Percentiles rank a stretch among this genome's conserved stretches.
Evolutionary conservation across 1,140 invertebrate genomes (phyloP).

Genomic region (Magallana angulata): DNA sequence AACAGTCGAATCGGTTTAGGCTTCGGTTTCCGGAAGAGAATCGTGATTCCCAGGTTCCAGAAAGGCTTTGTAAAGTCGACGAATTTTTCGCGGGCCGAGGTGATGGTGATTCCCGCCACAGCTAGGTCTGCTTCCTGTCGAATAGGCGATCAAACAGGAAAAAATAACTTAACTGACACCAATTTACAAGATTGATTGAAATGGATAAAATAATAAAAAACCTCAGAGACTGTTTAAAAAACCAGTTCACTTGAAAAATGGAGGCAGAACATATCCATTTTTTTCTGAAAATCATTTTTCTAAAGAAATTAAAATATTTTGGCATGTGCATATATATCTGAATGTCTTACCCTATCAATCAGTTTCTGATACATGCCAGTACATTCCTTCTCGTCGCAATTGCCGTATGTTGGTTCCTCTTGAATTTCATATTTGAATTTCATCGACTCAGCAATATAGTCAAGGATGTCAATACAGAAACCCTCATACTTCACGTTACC

Average conservation of each 20-base stretch:
- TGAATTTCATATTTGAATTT: constrained; percentile 26
- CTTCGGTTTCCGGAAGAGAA: constrained; percentile 91
- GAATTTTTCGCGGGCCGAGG: constrained; percentile 74
- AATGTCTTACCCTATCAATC: background rate
- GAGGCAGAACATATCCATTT: too few species aligned
- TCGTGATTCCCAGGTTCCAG: constrained; percentile 85
- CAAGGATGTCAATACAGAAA: constrained; percentile 23
- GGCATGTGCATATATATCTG: too few species aligned
- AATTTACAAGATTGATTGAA: too few species aligned
- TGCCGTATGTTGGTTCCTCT: background rate
- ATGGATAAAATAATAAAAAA: too few species aligned
- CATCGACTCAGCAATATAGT: background rate
- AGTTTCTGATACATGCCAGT: constrained; percentile 22
- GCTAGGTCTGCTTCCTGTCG: constrained; percentile 76
- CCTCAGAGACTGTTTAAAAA: too few species aligned
- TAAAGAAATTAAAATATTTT: too few species aligned
- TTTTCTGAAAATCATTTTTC: too few species aligned
- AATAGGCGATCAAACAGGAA: background rate
- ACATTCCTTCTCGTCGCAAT: background rate
- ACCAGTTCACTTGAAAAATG: too few species aligned
- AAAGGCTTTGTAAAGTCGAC: constrained; percentile 80
- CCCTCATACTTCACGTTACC: constrained; percentile 6
- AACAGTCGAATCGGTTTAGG: constrained; percentile 93
- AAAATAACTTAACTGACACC: too few species aligned
- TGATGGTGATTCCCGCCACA: constrained; percentile 78